A percentile compares a stretch with the other conserved stretches of the same genome.
Evolutionary conservation across 2,797 vertebrate genomes (phyloP).

Genomic region (Sardinella longiceps): DNA sequence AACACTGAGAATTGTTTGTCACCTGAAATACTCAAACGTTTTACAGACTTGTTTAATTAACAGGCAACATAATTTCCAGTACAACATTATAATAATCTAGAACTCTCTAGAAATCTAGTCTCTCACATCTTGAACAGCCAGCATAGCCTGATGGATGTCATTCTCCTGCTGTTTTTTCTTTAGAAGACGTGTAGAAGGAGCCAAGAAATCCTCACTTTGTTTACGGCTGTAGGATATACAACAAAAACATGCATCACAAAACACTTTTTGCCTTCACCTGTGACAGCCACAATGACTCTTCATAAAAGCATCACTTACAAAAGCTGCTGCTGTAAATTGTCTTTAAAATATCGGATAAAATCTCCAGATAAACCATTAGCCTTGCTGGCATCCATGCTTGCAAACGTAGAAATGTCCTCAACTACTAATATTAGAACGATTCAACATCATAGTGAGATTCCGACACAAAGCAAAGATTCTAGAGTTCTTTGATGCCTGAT

Average conservation of each 20-base stretch:
- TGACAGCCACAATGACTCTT: not conserved
- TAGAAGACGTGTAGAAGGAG: not conserved
- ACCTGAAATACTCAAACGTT: not conserved
- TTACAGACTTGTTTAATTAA: not conserved
- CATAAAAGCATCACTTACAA: not conserved
- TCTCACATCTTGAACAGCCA: not conserved
- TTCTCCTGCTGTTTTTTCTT: slow-evolving; percentile 8
- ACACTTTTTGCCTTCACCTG: too few relatives aligned
- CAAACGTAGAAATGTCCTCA: not conserved
- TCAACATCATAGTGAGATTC: too few relatives aligned
- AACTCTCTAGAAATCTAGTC: too few relatives aligned
- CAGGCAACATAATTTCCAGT: too few relatives aligned
- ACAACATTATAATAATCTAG: too few relatives aligned
- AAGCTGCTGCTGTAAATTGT: slow-evolving; percentile 16
- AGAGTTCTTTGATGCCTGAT: too few relatives aligned
- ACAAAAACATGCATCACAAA: too few relatives aligned
- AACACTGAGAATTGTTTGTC: not conserved
- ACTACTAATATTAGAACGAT: not conserved
- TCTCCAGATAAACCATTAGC: not conserved
- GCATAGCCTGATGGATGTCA: not conserved
- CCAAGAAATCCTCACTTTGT: slow-evolving; percentile 1
- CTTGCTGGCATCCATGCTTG: slow-evolving; percentile 25
- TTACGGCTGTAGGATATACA: not conserved
- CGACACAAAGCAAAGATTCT: too few relatives aligned
- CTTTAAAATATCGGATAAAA: not conserved